Conservation (phyloP, 2,888 invertebrate genomes). For the Lochmaea crataegi region DNA sequence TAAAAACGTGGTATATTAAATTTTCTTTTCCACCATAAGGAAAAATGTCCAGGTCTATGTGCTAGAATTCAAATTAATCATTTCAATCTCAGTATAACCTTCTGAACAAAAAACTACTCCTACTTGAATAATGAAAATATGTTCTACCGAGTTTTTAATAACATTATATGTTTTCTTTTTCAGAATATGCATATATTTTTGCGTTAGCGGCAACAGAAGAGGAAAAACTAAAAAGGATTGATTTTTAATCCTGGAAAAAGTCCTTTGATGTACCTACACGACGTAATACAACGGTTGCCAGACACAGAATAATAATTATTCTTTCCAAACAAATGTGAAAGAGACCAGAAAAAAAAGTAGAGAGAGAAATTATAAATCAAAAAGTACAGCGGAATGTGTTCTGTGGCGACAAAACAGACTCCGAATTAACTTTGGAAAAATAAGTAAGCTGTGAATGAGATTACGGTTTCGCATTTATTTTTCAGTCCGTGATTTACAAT, state of each 20-base stretch:
- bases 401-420: slow-evolving; percentile 27
- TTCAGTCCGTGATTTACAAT: slow-evolving; percentile 23
- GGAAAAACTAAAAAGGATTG: slow-evolving; percentile 36
- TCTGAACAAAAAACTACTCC: neutral
- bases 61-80: neutral
- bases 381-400: slow-evolving; percentile 31
- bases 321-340: slow-evolving; percentile 28
- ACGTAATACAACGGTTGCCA: slow-evolving; percentile 35
- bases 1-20: too few species aligned
- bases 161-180: slow-evolving; percentile 28
- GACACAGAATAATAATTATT: slow-evolving; percentile 38
- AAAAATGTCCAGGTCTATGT: neutral
- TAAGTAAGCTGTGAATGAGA: slow-evolving; percentile 31
- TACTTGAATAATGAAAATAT: slow-evolving; percentile 14
- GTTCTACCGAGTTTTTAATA: slow-evolving; percentile 15
- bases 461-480: slow-evolving; percentile 24
- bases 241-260: slow-evolving; percentile 35
- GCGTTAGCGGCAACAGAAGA: slow-evolving; percentile 11
- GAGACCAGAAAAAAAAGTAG: slow-evolving; percentile 12
- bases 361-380: slow-evolving; percentile 24
- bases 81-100: neutral
- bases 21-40: neutral
- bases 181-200: slow-evolving; percentile 30
- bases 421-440: slow-evolving; percentile 28
- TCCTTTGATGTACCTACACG: slow-evolving; percentile 37